phyloP scores from a whole-genome alignment of 2,113 vertebrate genomes.

The Siphamia tubifer region DNA sequence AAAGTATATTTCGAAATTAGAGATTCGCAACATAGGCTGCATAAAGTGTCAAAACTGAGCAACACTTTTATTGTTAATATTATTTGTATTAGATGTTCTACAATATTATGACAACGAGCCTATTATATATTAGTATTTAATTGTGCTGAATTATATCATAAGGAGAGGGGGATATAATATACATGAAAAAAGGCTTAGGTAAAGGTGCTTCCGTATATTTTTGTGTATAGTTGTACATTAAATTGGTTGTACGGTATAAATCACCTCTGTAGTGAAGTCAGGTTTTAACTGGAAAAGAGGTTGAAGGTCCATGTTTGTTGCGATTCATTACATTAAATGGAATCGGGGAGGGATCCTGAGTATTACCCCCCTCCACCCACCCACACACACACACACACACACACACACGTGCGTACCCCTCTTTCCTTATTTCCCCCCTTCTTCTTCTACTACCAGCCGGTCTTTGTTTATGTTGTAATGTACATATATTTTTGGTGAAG shows the following conservation, averaged over 20 bases:
- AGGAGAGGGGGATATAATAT: too few species aligned
- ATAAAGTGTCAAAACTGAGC: too few species aligned
- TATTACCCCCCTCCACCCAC: slow-evolving; percentile 27
- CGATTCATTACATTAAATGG: slow-evolving; percentile 74
- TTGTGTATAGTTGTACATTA: not conserved
- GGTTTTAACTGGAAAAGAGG: slow-evolving; percentile 66
- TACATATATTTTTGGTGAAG: slow-evolving; percentile 78
- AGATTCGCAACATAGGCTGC: too few species aligned
- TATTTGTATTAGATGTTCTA: too few species aligned
- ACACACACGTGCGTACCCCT: not conserved
- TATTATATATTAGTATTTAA: too few species aligned
- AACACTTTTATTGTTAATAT: too few species aligned
- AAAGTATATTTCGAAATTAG: too few species aligned
- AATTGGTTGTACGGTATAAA: slow-evolving; percentile 18
- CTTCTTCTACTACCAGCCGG: slow-evolving; percentile 38
- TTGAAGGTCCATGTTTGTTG: slow-evolving; percentile 74
- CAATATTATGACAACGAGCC: too few species aligned
- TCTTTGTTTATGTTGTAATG: slow-evolving; percentile 82
- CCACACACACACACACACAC: not conserved
- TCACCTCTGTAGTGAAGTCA: slow-evolving; percentile 52
- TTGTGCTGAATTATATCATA: too few species aligned
- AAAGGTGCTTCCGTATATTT: not conserved
- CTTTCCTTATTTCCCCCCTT: not conserved
- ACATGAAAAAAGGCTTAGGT: too few species aligned
- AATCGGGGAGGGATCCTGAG: slow-evolving; percentile 65